These are phyloP conservation scores for Trachymyrmex septentrionalis DNA, from an alignment of 1,140 invertebrate genomes.

Conservation along the genomic window DNA sequence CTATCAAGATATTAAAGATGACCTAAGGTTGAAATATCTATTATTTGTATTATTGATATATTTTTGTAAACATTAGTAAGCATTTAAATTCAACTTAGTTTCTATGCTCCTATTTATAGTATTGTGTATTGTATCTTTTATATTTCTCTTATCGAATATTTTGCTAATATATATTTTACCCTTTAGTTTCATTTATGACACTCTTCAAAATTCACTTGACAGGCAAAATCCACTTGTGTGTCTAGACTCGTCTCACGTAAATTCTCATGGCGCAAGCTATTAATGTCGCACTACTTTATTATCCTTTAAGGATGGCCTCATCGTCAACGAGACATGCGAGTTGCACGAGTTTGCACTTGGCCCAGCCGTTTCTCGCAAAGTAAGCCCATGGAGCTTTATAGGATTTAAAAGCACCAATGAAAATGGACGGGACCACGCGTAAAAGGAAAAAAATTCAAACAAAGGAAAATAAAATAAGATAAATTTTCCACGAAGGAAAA, in stretches of 20 bases:
- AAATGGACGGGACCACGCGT: background rate
- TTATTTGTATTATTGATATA: no score
- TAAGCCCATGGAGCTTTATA: conserved; percentile 43
- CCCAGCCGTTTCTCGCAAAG: conserved; percentile 36
- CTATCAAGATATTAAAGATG: no score
- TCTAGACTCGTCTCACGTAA: conserved; percentile 17
- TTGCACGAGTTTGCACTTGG: conserved; percentile 12
- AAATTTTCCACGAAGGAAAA: background rate
- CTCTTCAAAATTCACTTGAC: conserved; percentile 51
- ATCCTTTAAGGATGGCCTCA: conserved; percentile 69
- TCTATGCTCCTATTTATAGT: background rate
- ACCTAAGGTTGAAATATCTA: no score
- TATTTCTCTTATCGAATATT: background rate
- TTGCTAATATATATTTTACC: background rate
- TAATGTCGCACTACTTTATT: conserved; percentile 70
- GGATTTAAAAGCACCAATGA: conserved; percentile 46
- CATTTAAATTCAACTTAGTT: no score
- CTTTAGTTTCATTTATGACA: conserved; percentile 17
- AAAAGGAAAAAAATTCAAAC: background rate
- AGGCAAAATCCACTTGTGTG: conserved; percentile 58
- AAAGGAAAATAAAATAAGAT: background rate
- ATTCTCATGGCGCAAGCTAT: conserved; percentile 47
- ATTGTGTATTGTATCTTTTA: background rate
- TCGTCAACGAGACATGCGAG: conserved; percentile 44
- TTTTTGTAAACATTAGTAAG: no score